Evolutionary conservation across 1,140 invertebrate species (phyloP).

Genomic region (Fragariocoptes setiger): DNA sequence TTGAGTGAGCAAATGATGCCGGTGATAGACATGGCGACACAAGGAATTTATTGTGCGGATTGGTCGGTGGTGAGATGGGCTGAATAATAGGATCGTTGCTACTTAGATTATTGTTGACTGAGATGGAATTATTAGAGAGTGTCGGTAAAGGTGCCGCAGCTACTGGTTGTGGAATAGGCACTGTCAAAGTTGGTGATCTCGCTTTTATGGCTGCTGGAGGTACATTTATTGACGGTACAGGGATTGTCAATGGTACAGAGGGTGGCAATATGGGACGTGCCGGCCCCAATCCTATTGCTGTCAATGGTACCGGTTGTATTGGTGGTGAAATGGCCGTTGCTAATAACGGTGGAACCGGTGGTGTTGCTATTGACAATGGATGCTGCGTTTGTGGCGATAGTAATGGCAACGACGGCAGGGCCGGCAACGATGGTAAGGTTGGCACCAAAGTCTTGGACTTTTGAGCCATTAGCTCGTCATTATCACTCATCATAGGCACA

Average conservation of each 20-base stretch:
- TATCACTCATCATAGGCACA: not conserved
- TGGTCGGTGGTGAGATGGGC: not conserved
- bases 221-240: not conserved
- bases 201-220: not conserved
- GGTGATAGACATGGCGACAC: no score
- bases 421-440: not conserved
- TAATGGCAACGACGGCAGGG: not conserved
- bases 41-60: no score
- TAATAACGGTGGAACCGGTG: not conserved
- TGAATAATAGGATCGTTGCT: constrained; percentile 1
- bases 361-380: not conserved
- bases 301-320: not conserved
- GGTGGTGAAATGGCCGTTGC: not conserved
- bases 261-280: not conserved
- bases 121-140: constrained; percentile 3
- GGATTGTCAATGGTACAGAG: not conserved
- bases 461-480: not conserved
- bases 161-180: constrained; percentile 3
- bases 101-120: constrained; percentile 1
- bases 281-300: not conserved
- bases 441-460: not conserved
- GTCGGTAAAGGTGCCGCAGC: constrained; percentile 12
- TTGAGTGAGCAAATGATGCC: no score
- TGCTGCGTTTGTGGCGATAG: not conserved
- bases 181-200: constrained; percentile 2